These are phyloP conservation scores for Heloderma charlesbogerti DNA, from an alignment of 2,113 vertebrate genomes.

Conservation along the genomic window DNA sequence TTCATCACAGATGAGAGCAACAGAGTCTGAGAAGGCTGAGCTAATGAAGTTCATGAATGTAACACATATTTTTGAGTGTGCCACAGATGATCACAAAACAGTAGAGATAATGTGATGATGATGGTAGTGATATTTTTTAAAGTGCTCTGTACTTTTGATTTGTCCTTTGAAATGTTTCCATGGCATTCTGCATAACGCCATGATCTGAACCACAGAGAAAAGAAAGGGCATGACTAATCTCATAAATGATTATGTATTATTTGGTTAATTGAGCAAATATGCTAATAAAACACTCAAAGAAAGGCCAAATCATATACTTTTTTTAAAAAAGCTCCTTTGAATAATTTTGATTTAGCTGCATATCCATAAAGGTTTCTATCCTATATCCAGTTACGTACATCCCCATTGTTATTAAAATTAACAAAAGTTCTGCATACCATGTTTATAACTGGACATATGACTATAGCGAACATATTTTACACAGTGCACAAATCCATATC, in stretches of 20 bases:
- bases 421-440: not conserved
- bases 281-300: conserved; percentile 63
- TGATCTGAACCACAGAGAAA: conserved; percentile 12
- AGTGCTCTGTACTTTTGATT: conserved; percentile 29
- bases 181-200: conserved; percentile 33
- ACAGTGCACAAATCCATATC: conserved; percentile 62
- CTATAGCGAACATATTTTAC: conserved; percentile 54
- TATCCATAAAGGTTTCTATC: not conserved
- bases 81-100: conserved; percentile 58
- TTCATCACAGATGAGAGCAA: not conserved
- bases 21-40: conserved; percentile 15
- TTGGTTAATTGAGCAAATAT: conserved; percentile 62
- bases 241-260: conserved; percentile 46
- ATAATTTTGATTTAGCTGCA: not conserved
- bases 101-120: conserved; percentile 48
- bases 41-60: conserved; percentile 66
- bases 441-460: conserved; percentile 52
- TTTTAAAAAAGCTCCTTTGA: not conserved
- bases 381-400: not conserved
- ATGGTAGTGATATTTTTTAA: conserved; percentile 32
- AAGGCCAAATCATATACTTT: conserved; percentile 62
- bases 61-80: conserved; percentile 43
- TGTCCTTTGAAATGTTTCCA: conserved; percentile 41
- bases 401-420: not conserved
- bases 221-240: conserved; percentile 60